Evolutionary conservation across 92 coral and sea anemone genomes (phyloP).

Genomic region (Bergia puertoricense): DNA sequence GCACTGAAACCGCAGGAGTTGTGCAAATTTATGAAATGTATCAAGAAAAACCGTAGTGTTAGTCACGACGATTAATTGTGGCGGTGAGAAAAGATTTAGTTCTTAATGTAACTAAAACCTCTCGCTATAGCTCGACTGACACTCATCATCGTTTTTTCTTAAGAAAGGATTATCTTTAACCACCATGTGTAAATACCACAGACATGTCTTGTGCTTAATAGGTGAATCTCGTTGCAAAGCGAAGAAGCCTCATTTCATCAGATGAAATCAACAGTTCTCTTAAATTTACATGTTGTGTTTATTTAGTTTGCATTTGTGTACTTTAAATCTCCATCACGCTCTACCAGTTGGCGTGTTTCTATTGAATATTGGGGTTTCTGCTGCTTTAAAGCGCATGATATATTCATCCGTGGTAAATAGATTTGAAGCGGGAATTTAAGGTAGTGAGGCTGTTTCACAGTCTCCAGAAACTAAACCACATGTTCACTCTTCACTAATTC

Average conservation of each 20-base stretch:
- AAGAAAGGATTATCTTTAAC: not conserved
- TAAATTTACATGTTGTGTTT: slow-evolving; percentile 41
- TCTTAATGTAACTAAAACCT: slow-evolving; percentile 29
- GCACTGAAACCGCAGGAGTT: slow-evolving; percentile 7
- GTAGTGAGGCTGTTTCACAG: not conserved
- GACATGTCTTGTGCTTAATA: not conserved
- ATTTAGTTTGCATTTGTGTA: slow-evolving; percentile 32
- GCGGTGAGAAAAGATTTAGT: slow-evolving; percentile 19
- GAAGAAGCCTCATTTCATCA: not conserved
- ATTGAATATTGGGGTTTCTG: not conserved
- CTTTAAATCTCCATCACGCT: slow-evolving; percentile 20
- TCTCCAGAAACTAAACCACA: not conserved
- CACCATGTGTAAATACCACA: not conserved
- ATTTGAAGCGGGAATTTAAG: not conserved
- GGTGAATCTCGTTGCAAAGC: not conserved
- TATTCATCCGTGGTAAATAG: not conserved
- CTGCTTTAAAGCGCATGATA: not conserved
- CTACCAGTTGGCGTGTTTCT: not conserved
- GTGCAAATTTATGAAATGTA: not conserved
- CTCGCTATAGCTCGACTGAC: slow-evolving; percentile 17
- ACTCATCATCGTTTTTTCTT: not conserved
- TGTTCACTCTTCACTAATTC: not conserved
- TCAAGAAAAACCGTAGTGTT: not conserved
- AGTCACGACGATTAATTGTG: slow-evolving; percentile 11
- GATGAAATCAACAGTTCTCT: slow-evolving; percentile 25